These are phyloP conservation scores for Octomys mimax DNA, from an alignment of 2,797 vertebrate genomes.

Conservation along the genomic window DNA sequence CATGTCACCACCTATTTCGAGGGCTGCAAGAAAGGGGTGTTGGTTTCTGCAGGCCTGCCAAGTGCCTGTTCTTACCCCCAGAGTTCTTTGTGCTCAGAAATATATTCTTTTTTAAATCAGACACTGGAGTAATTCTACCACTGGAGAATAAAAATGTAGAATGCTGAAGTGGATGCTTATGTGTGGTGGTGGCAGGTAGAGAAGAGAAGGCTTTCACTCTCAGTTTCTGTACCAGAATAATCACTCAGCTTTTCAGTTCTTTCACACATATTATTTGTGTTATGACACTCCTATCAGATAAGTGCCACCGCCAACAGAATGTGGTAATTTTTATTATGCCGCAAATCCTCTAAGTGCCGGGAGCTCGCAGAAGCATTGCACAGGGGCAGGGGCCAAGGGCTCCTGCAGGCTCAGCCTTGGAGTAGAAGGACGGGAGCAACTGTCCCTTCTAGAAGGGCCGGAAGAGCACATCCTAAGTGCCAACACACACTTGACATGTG, in stretches of 20 bases:
- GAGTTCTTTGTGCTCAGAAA: constrained; percentile 77
- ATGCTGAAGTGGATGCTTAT: constrained; percentile 63
- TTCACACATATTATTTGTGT: constrained; percentile 77
- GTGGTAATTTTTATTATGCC: constrained; percentile 76
- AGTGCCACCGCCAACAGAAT: constrained; percentile 64
- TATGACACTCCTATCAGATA: constrained; percentile 79
- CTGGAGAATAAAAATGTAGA: constrained; percentile 72
- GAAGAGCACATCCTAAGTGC: background rate
- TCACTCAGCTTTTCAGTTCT: constrained; percentile 80
- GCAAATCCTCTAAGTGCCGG: constrained; percentile 52
- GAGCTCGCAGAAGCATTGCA: background rate
- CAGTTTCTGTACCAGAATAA: constrained; percentile 80
- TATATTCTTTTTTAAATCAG: constrained; percentile 79
- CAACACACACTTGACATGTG: background rate
- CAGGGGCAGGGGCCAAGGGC: background rate
- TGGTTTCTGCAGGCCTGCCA: background rate
- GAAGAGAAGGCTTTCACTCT: constrained; percentile 81
- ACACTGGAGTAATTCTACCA: constrained; percentile 73
- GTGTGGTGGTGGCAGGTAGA: constrained; percentile 30
- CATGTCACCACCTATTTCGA: rapidly evolving
- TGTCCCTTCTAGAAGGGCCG: background rate
- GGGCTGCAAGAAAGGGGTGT: background rate
- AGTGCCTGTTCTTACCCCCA: constrained; percentile 62
- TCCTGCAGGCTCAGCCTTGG: background rate
- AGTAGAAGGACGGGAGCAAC: background rate